A percentile compares a stretch with the other conserved stretches of the same genome.
phyloP scores from a whole-genome alignment of 2,888 invertebrate species.

The Cephus pulcher region DNA sequence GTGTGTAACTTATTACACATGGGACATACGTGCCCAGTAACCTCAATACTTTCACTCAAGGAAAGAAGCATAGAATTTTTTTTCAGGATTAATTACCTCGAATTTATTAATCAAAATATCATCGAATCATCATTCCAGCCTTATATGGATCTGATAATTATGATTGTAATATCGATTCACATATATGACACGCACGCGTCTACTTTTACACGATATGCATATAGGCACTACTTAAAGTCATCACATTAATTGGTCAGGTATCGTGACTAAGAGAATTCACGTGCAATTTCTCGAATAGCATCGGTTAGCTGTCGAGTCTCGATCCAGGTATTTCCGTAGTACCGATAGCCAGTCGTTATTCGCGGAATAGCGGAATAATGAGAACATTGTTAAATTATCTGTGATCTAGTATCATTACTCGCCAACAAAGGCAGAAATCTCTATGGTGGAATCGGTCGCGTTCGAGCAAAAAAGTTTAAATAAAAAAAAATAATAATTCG shows the following conservation, averaged over 20 bases:
- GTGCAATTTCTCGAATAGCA: too few relatives aligned
- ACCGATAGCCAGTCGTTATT: background rate
- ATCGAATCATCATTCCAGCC: too few relatives aligned
- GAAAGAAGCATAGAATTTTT: background rate
- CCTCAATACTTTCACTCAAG: background rate
- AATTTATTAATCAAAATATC: background rate
- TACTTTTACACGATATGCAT: too few relatives aligned
- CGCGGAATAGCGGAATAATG: slow-evolving; percentile 33
- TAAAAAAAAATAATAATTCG: too few relatives aligned
- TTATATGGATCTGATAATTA: too few relatives aligned
- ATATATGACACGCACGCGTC: too few relatives aligned
- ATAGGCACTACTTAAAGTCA: too few relatives aligned
- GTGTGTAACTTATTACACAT: background rate
- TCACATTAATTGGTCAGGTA: slow-evolving; percentile 24
- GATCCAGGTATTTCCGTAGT: background rate
- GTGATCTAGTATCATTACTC: slow-evolving; percentile 29
- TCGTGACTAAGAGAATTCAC: background rate
- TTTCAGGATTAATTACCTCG: background rate
- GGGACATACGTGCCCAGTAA: background rate
- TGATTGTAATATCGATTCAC: too few relatives aligned
- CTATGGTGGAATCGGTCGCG: too few relatives aligned
- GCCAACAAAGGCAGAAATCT: too few relatives aligned
- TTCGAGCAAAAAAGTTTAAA: too few relatives aligned
- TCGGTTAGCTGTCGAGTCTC: too few relatives aligned
- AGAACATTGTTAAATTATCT: slow-evolving; percentile 46